These are phyloP conservation scores for Bucorvus abyssinicus DNA, from an alignment of 2,797 vertebrate genomes.

Conservation along the genomic window DNA sequence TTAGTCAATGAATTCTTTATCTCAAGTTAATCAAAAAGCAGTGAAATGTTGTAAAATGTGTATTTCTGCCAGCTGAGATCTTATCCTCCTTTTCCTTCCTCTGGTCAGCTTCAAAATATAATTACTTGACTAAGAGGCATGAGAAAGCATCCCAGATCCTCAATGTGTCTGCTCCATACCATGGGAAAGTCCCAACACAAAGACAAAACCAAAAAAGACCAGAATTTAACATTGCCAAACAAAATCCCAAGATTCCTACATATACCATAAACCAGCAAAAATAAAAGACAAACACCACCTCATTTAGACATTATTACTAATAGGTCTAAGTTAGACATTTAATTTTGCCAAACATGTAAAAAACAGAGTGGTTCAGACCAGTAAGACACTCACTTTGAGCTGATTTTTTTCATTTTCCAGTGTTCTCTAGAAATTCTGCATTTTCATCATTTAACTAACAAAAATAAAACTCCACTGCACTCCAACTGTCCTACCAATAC, in stretches of 20 bases:
- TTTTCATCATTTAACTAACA: background rate
- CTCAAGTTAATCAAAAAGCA: background rate
- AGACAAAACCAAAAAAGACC: background rate
- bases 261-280: background rate
- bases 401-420: background rate
- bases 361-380: background rate
- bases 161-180: background rate
- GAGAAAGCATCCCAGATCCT: background rate
- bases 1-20: background rate
- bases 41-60: background rate
- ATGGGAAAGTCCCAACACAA: background rate
- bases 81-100: background rate
- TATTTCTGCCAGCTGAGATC: background rate
- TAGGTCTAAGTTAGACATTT: background rate
- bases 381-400: background rate
- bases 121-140: background rate
- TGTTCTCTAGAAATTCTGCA: background rate
- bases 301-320: background rate
- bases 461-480: background rate
- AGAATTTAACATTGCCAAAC: background rate
- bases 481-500: background rate
- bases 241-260: background rate
- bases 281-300: background rate
- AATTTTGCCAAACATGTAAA: background rate
- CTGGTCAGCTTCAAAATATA: background rate